These are phyloP conservation scores for Acinonyx jubatus DNA, from an alignment of 2,113 vertebrate genomes.

Conservation along the genomic window DNA sequence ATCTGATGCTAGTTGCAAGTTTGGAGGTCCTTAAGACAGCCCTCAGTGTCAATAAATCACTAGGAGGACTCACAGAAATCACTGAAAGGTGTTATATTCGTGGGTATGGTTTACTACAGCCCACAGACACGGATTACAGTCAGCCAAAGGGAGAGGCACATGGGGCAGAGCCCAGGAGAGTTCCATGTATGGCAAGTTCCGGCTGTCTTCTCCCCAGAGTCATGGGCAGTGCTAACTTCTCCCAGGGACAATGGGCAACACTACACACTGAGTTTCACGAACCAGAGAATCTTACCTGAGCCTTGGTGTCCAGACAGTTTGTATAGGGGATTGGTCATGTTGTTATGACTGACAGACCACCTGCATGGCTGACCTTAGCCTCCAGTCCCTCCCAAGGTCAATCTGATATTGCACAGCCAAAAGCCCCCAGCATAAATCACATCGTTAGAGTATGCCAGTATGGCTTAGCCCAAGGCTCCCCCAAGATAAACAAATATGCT, in stretches of 20 bases:
- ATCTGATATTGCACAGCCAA: too few species aligned
- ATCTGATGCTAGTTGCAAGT: neutral
- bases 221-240: neutral
- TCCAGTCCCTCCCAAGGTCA: neutral
- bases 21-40: neutral
- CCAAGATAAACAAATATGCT: neutral
- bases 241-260: neutral
- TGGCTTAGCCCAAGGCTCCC: neutral
- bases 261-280: neutral
- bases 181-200: neutral
- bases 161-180: neutral
- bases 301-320: neutral
- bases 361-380: too few species aligned
- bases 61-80: neutral
- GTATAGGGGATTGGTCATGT: neutral
- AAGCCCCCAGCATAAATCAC: neutral
- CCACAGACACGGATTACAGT: neutral
- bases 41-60: neutral
- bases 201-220: neutral
- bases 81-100: neutral
- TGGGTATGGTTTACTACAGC: neutral
- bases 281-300: neutral
- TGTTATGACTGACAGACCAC: neutral
- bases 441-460: neutral
- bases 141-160: neutral